Base-by-base conservation (phyloP, 1,140 invertebrate genomes). In the Drosophila nannoptera region DNA sequence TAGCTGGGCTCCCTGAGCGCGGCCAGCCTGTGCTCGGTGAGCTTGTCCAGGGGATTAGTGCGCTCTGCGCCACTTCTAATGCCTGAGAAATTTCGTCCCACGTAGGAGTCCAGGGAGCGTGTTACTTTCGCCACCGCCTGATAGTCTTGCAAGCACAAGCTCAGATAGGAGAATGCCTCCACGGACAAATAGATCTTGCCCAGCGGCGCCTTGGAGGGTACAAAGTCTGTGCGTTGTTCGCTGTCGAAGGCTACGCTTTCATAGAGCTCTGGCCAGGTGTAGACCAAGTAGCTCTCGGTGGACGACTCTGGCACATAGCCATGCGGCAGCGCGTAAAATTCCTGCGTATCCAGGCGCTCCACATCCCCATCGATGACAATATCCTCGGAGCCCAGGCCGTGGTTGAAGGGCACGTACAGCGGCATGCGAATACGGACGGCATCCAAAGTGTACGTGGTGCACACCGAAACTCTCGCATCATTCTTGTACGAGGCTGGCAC, bases 241-340 rank as follows among this genome's bases (percentile, higher is more conserved):
- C 94, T 96, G 84, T 99, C 97, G 1, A 97, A 93, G 32, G 98
- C 93, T 33, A 96, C 92, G 88, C 95, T 94, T 88, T 98, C 97
- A 4, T 94, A 93, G 49, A 98, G 90, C 87, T 94, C 92, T 3
- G 94, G 94, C 97, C 97, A 99, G 7, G 94, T 95, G n/a, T 95
- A 94, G 83, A 94, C 94, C 4, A 98, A 89, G 66, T 94, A 91
- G 31, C 98, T 91, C 89, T 95, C 93, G 48, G 94, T 94, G 64
- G 93, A 91, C 4, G 96, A 96, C 91, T 97, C 96, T 49, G 93
- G 93, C 29, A 93, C 92, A 38, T 95, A 94, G 62, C 96, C 97
- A 92, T 97, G 96, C 0, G 96, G 96, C 49, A 98, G 90, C 45
- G 96, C 67, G 96, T 90, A 75, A 42, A 89, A 86, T 2, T 84